These are phyloP conservation scores for Mantis religiosa DNA, from an alignment of 2,888 invertebrate species.

Conservation along the genomic window DNA sequence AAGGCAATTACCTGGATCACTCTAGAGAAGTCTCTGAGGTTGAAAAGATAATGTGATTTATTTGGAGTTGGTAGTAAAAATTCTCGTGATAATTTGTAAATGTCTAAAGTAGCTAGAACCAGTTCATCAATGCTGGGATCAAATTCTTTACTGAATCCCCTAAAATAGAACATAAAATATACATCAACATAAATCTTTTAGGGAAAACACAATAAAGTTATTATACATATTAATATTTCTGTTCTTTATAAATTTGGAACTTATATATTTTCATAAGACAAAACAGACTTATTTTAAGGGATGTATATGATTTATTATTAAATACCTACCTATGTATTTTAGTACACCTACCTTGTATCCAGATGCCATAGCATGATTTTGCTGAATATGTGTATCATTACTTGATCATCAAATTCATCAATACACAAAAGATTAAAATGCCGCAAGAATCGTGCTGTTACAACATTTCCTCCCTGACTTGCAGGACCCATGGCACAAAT, in stretches of 20 bases:
- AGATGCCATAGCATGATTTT: constrained; percentile 93
- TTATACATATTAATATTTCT: too few species aligned
- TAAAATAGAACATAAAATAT: constrained; percentile 41
- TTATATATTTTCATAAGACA: too few species aligned
- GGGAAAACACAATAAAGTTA: too few species aligned
- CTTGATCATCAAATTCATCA: constrained; percentile 83
- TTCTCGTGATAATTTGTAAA: constrained; percentile 76
- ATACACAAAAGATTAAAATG: constrained; percentile 83
- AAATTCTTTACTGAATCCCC: constrained; percentile 91
- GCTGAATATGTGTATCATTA: constrained; percentile 79
- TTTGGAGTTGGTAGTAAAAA: constrained; percentile 86
- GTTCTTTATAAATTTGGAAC: too few species aligned
- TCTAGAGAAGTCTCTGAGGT: constrained; percentile 88
- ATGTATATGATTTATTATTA: not conserved
- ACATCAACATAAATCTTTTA: too few species aligned
- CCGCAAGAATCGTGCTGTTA: constrained; percentile 79
- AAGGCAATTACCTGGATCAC: constrained; percentile 67
- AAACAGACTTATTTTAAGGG: too few species aligned
- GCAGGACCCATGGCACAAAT: constrained; percentile 83
- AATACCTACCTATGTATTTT: not conserved
- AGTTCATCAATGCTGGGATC: constrained; percentile 88
- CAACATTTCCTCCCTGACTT: constrained; percentile 75
- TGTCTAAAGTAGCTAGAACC: constrained; percentile 77
- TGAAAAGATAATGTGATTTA: constrained; percentile 93
- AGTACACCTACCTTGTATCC: constrained; percentile 69